Conservation (phyloP, 2,888 invertebrate species). For the Megamerina dolium region DNA sequence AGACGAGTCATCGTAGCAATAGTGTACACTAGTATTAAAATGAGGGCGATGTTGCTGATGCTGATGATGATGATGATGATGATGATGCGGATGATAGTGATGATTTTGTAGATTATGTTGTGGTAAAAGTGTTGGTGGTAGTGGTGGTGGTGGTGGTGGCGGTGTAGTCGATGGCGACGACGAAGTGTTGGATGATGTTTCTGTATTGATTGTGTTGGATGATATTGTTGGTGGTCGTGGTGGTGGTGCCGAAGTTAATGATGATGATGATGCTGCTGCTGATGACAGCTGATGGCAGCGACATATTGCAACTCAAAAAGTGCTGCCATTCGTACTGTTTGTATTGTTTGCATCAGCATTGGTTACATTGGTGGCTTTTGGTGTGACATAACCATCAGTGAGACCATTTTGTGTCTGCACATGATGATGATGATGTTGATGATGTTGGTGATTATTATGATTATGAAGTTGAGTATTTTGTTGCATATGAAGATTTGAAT, state of each 20-base stretch:
- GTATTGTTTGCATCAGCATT: neutral
- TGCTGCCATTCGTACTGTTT: conserved; percentile 36
- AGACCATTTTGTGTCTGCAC: conserved; percentile 29
- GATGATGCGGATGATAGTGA: conserved; percentile 22
- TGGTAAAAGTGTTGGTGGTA: conserved; percentile 20
- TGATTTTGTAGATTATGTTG: conserved; percentile 15
- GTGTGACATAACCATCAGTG: conserved; percentile 37
- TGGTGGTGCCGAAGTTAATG: conserved; percentile 24
- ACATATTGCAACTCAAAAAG: conserved; percentile 48
- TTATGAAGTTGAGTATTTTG: conserved; percentile 16
- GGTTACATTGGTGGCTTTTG: conserved; percentile 29
- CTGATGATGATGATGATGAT: conserved; percentile 18
- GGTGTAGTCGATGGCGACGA: conserved; percentile 28
- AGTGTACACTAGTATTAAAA: conserved; percentile 18
- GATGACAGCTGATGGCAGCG: conserved; percentile 40
- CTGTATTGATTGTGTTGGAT: conserved; percentile 26
- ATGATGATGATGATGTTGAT: conserved; percentile 25
- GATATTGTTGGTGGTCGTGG: conserved; percentile 34
- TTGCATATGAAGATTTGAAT: conserved; percentile 12
- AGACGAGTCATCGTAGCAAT: conserved; percentile 34
- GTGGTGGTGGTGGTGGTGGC: conserved; percentile 26
- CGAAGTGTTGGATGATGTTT: conserved; percentile 28
- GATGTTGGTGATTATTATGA: conserved; percentile 24
- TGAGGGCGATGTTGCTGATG: conserved; percentile 6
- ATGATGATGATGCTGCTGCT: conserved; percentile 16